phyloP scores from a whole-genome alignment of 2,113 vertebrate genomes.

The Athene noctua region DNA sequence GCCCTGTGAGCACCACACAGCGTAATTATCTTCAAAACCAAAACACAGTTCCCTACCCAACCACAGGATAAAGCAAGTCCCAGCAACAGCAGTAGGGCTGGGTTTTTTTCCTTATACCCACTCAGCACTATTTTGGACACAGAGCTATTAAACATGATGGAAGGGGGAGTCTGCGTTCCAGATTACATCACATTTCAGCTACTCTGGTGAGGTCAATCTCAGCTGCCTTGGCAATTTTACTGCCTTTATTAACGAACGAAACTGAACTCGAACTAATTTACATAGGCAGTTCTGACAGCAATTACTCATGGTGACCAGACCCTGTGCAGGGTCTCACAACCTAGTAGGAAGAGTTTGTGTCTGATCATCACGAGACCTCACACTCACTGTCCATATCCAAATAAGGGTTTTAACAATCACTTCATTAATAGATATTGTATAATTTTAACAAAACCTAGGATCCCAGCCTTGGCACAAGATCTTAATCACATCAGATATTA shows the following conservation, averaged over 20 bases:
- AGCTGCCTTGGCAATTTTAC: background rate
- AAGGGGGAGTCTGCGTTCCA: background rate
- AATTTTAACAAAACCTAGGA: background rate
- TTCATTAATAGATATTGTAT: background rate
- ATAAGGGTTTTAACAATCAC: background rate
- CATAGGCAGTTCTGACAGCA: background rate
- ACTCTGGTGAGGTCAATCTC: background rate
- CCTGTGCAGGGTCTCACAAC: background rate
- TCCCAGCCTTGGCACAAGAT: background rate
- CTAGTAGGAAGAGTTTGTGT: background rate
- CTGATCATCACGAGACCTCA: background rate
- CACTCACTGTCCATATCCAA: background rate
- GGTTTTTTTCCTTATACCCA: background rate
- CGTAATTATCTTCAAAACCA: background rate
- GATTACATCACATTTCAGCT: background rate
- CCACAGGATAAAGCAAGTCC: background rate
- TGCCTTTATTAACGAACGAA: background rate
- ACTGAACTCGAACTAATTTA: background rate
- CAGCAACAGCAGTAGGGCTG: background rate
- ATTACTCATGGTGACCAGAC: background rate
- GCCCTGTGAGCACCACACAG: background rate
- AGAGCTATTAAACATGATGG: background rate
- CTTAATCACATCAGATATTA: rapidly evolving
- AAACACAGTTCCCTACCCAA: background rate
- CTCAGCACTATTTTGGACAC: background rate